Evolutionary conservation across 1,140 invertebrate genomes (phyloP).

Genomic region (Orchesella cincta): DNA sequence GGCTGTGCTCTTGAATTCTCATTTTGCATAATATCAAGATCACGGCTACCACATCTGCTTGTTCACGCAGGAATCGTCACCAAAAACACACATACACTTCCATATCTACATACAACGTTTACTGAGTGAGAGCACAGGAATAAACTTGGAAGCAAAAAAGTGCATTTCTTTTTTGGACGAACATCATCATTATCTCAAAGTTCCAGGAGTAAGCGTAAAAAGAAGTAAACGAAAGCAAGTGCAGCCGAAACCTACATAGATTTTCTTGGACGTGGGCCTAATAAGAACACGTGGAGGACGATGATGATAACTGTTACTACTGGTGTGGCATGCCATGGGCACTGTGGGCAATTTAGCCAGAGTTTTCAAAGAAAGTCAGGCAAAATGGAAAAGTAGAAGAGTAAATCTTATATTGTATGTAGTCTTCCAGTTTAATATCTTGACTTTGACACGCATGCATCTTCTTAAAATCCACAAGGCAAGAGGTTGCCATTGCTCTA

Average conservation of each 20-base stretch:
- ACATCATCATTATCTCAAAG: neutral
- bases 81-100: neutral
- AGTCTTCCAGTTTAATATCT: too few relatives aligned
- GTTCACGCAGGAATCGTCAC: neutral
- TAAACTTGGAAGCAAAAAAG: conserved; percentile 20
- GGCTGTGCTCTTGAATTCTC: neutral
- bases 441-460: too few relatives aligned
- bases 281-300: conserved; percentile 45
- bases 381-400: too few relatives aligned
- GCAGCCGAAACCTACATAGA: neutral
- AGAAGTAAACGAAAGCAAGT: neutral
- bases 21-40: neutral
- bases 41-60: neutral
- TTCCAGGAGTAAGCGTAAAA: neutral
- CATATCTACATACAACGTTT: neutral
- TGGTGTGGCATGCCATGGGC: too few relatives aligned
- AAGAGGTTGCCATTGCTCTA: too few relatives aligned
- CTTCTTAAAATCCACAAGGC: too few relatives aligned
- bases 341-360: too few relatives aligned
- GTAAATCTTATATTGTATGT: too few relatives aligned
- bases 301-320: neutral
- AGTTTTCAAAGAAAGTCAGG: too few relatives aligned
- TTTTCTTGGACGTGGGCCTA: conserved; percentile 47
- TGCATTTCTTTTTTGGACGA: conserved; percentile 21
- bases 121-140: neutral